These are phyloP conservation scores for Laodelphax striatellus DNA, from an alignment of 1,140 invertebrate genomes.

Conservation along the genomic window DNA sequence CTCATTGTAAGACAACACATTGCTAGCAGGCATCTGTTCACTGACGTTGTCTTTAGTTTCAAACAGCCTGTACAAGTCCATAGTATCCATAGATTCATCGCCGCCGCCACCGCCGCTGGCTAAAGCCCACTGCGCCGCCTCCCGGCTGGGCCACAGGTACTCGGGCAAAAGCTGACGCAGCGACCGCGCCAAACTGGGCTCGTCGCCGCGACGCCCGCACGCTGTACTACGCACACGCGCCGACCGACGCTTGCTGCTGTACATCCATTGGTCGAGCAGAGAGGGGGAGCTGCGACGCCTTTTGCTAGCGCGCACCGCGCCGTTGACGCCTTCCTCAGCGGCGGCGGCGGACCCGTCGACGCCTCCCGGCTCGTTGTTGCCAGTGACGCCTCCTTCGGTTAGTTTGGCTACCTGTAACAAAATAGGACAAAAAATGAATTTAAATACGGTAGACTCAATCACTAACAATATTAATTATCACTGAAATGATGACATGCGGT, in stretches of 20 bases:
- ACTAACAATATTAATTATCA: too few relatives aligned
- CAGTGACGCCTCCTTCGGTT: too few relatives aligned
- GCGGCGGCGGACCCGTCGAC: too few relatives aligned
- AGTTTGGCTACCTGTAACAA: too few relatives aligned
- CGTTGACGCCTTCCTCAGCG: not conserved
- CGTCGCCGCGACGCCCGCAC: slow-evolving; percentile 37
- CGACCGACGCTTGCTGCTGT: slow-evolving; percentile 57
- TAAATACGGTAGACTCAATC: too few relatives aligned
- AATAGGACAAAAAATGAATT: too few relatives aligned
- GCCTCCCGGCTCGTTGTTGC: too few relatives aligned
- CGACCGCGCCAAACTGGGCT: slow-evolving; percentile 52
- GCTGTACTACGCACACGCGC: slow-evolving; percentile 43
- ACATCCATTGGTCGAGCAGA: slow-evolving; percentile 56
- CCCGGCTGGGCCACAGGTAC: slow-evolving; percentile 34
- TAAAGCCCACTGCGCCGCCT: too few relatives aligned
- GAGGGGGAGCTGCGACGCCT: slow-evolving; percentile 49
- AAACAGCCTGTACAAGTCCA: slow-evolving; percentile 50
- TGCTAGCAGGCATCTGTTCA: slow-evolving; percentile 16
- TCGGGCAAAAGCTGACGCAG: slow-evolving; percentile 44
- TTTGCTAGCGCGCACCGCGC: not conserved
- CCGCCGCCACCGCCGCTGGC: slow-evolving; percentile 9
- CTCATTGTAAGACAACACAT: slow-evolving; percentile 23
- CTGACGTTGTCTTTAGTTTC: slow-evolving; percentile 36
- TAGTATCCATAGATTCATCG: slow-evolving; percentile 48
- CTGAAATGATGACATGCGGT: too few relatives aligned